Base-by-base conservation (phyloP, 37 sponge, comb jelly and placozoan genomes). In the Lycopodina hypogea region DNA sequence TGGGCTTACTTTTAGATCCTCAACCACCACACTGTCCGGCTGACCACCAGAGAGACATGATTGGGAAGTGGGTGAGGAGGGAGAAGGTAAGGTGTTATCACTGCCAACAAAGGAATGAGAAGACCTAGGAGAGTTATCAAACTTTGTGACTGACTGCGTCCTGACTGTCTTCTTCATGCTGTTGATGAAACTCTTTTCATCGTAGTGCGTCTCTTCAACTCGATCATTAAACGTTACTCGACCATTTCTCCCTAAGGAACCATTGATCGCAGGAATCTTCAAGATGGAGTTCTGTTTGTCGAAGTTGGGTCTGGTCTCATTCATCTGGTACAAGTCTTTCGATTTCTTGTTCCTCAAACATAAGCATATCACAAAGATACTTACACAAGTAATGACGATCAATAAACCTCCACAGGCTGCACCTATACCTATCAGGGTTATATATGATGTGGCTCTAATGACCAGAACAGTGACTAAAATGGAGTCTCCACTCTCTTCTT, bases 401-500 rank as follows among this genome's bases (percentile, higher is more conserved):
- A 42, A 23, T 0, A 22, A 41, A 18, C 12, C 48, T 41, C 65
- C 37, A 15, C 18, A 3, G 3, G 18, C 65, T n/a, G 4, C 50
- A 24, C 23, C 33, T 24, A 77, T 9, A 41, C 42, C 50, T 3
- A 34, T 29, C 37, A 32, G 4, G 6, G 32, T 21, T 8, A 48
- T 15, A 1, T 41, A 28, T 9, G 41, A 29, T 28, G 21, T 3
- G 7, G 65, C 22, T 52, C 0, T 33, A 0, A 24, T 34, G 22
- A 78, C 55, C 24, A 22, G 14, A 37, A 78, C 53, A 12, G 53
- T 48, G 51, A 78, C 50, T 23, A 21, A 45, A 19, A 64, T 42
- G 12, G 21, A 3, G 26, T n/a, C 19, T 14, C 23, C 34, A 4
- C 30, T 39, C 39, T 68, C 79, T 28, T 22, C n/a, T 4, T 22